Percentiles rank a stretch among this genome's conserved stretches.
Conservation (phyloP, 2,797 vertebrate species). For the Todus mexicanus region DNA sequence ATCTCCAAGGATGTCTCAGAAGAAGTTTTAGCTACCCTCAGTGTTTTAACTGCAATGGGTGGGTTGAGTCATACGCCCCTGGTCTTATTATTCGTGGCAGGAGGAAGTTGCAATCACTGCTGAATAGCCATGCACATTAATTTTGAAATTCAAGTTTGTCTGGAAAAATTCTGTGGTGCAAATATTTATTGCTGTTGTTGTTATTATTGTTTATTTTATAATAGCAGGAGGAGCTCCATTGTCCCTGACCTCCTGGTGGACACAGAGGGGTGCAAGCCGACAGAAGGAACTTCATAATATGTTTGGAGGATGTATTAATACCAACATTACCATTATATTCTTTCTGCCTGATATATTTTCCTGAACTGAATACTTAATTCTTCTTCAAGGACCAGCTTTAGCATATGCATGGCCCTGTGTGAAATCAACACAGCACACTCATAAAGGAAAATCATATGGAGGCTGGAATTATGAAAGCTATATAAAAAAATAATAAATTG, state of each 20-base stretch:
- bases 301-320: not conserved
- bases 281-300: conserved; percentile 22
- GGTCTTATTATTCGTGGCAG: not conserved
- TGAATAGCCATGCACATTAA: not conserved
- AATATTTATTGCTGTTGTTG: conserved; percentile 27
- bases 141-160: not conserved
- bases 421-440: conserved; percentile 18
- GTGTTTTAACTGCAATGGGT: not conserved
- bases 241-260: conserved; percentile 27
- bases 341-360: not conserved
- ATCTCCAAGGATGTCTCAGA: not conserved
- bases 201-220: conserved; percentile 32
- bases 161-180: not conserved
- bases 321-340: not conserved
- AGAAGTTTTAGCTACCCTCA: not conserved
- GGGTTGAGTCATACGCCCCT: not conserved
- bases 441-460: conserved; percentile 1
- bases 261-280: conserved; percentile 1
- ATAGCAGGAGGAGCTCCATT: conserved; percentile 11
- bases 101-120: not conserved
- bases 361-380: conserved; percentile 42
- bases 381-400: conserved; percentile 38
- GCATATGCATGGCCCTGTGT: conserved; percentile 24
- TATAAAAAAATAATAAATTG: not conserved
- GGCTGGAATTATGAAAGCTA: conserved; percentile 29